Evolutionary conservation across 2,113 vertebrate genomes (phyloP), one percentile per base, ranked within the genome.

Genomic region (Pomatorhinus ruficollis): DNA sequence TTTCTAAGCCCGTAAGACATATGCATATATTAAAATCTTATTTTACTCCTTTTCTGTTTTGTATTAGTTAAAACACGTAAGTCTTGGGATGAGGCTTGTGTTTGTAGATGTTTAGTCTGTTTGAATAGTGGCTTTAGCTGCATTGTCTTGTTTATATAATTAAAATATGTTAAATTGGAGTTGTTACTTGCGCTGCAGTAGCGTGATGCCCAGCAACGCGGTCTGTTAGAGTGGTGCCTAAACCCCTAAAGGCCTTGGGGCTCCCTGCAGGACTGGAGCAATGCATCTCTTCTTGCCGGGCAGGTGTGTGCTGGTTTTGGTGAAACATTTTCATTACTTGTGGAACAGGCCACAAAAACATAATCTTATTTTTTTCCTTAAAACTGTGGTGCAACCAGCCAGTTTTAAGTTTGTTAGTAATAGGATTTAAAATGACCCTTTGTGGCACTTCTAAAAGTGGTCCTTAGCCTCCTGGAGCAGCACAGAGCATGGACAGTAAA

Each of bases 131-230:
- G 22, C 37, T 72, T 75, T 82, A 75, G 24, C 22, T 9, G 3
- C 40, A 27, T 84, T 44, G 17, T 45, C 25, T 75, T 64, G 15
- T 75, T 89, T 49, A 44, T 44, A 31, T 74, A n/a, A 70, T 83
- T 35, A 25, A 74, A 39, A 68, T 31, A 23, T 9, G 52, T 37
- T 49, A 83, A 69, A 31, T 24, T 25, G 13, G 3, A 89, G 37
- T 1, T 27, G 13, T 47, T 61, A 42, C 5, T 27, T 25, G 18
- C 60, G 57, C 78, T 60, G 49, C 75, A 25, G 9, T 45, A 31
- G 35, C 0, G 0, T 35, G 31, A 45, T 54, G 23, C 12, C 31
- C 30, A 22, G 52, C 17, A 2, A 2, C 39, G 30, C 2, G 3
- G 27, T 57, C 47, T 65, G 30, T 70, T n/a, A 31, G 19, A 40